Percentiles rank a stretch among this genome's conserved stretches.
These are phyloP conservation scores for Heliconius melpomene DNA, from an alignment of 1,140 invertebrate genomes.

Conservation along the genomic window DNA sequence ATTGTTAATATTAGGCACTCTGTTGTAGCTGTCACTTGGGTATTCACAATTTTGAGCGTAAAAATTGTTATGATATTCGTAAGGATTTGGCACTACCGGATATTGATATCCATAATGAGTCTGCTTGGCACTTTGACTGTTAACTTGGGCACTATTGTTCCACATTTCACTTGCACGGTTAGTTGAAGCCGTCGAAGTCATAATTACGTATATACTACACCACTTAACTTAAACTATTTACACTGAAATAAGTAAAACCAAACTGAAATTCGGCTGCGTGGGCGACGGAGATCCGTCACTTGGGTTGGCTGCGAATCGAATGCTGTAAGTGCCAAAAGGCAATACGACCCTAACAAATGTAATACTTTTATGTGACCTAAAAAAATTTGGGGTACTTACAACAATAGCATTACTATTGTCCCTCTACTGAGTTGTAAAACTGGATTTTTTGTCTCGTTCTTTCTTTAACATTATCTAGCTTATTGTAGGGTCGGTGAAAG, in stretches of 20 bases:
- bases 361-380: constrained; percentile 80
- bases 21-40: constrained; percentile 44
- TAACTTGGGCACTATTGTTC: constrained; percentile 60
- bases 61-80: constrained; percentile 57
- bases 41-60: constrained; percentile 58
- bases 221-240: background rate
- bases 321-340: constrained; percentile 67
- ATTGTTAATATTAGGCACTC: constrained; percentile 14
- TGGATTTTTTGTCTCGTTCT: constrained; percentile 57
- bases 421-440: constrained; percentile 75
- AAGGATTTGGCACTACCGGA: constrained; percentile 43
- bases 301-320: constrained; percentile 73
- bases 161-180: constrained; percentile 72
- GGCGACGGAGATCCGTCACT: constrained; percentile 61
- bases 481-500: constrained; percentile 45
- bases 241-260: constrained; percentile 40
- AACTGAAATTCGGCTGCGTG: constrained; percentile 59
- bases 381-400: constrained; percentile 78
- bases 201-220: constrained; percentile 39
- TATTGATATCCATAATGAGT: constrained; percentile 54
- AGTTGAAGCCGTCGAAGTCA: constrained; percentile 62
- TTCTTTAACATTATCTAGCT: constrained; percentile 29
- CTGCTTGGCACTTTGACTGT: constrained; percentile 55
- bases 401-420: constrained; percentile 77
- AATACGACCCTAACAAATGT: constrained; percentile 75